Conservation (phyloP, 2,113 vertebrate species). For the Microtus oregoni region DNA sequence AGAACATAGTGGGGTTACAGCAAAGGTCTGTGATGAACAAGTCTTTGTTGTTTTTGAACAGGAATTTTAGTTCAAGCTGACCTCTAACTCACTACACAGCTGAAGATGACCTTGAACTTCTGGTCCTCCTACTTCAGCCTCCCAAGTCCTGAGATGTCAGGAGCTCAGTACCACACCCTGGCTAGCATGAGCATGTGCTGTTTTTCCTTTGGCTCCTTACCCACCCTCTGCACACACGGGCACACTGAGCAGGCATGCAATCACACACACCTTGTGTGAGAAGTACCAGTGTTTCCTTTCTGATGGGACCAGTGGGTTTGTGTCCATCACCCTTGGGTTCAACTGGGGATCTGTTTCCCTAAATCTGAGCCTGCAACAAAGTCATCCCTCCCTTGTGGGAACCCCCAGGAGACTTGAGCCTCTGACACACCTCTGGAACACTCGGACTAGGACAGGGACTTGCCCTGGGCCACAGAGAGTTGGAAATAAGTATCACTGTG, state of each 20-base stretch:
- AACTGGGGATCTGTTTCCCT: background rate
- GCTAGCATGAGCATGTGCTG: background rate
- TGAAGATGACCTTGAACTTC: background rate
- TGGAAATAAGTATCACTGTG: background rate
- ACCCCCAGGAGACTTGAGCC: background rate
- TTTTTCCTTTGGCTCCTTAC: background rate
- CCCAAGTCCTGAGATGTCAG: background rate
- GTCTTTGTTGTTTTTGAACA: background rate
- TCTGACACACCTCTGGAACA: background rate
- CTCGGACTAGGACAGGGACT: background rate
- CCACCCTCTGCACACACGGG: accelerated
- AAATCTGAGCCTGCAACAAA: background rate
- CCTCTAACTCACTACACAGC: background rate
- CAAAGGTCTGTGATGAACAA: background rate
- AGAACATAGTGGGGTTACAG: background rate
- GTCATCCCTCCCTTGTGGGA: background rate
- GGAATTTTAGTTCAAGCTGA: background rate
- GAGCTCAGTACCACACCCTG: background rate
- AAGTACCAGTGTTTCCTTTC: background rate
- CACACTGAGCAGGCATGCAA: too few species aligned
- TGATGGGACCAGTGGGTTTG: background rate
- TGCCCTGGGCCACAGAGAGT: background rate
- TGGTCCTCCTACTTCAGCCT: background rate
- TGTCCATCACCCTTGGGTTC: background rate
- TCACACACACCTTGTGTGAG: too few species aligned